A percentile compares a stretch with the other conserved stretches of the same genome.
Evolutionary conservation across 2,113 vertebrate species (phyloP).

Genomic region (Jacana jacana): DNA sequence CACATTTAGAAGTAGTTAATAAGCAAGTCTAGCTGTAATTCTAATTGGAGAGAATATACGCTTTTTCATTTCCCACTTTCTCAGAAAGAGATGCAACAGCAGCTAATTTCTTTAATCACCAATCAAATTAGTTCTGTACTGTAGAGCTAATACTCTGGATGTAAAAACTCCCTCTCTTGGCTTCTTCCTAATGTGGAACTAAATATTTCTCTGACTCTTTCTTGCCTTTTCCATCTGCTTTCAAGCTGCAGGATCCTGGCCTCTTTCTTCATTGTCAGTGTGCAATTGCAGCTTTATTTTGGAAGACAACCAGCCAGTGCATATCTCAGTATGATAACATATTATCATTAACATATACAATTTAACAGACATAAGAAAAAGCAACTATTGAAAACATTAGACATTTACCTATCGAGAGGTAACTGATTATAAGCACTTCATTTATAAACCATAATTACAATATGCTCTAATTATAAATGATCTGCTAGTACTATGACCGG

Average conservation of each 20-base stretch:
- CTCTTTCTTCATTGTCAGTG: not conserved
- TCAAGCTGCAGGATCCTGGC: not conserved
- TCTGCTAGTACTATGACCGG: not conserved
- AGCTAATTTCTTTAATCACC: not conserved
- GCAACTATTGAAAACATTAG: not conserved
- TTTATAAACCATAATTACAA: not conserved
- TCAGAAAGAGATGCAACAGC: not conserved
- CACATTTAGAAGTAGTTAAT: not conserved
- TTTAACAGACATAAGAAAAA: not conserved
- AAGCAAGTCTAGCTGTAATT: not conserved
- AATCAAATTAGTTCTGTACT: not conserved
- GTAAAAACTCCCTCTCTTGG: not conserved
- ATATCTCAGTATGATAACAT: not conserved
- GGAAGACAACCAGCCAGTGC: not conserved
- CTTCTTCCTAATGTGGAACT: not conserved
- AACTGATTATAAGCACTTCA: not conserved
- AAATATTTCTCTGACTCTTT: not conserved
- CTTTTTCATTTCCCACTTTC: not conserved
- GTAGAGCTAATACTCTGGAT: not conserved
- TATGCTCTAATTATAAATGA: not conserved
- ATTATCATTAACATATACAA: not conserved
- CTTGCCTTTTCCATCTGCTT: not conserved
- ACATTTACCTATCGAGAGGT: not conserved
- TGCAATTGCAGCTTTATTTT: not conserved
- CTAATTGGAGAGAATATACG: not conserved